Evolutionary conservation across 2,113 vertebrate genomes (phyloP), one percentile per base, ranked within the genome.

Genomic region (Onychostruthus taczanowskii): DNA sequence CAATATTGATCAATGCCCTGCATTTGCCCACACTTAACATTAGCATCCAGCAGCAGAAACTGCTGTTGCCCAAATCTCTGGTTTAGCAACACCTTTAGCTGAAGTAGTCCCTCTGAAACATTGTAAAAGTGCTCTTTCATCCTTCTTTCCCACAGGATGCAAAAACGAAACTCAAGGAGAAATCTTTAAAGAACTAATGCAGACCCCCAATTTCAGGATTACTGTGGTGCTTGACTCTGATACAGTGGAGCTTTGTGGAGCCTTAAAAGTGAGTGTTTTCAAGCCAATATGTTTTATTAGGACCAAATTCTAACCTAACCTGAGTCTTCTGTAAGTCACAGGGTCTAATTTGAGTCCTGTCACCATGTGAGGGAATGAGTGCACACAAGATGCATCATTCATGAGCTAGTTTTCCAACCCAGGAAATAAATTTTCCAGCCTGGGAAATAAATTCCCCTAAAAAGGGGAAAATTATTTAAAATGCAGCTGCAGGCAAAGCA

Each of bases 171-270:
- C 88, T 8, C 98, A 98, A 44, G 98, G 98, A 18, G 89, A 92
- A 33, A 94, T 98, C 90, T 98, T 98, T 77, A 99, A 99, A 89
- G 98, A 99, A 94, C 90, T 99, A 87, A 96, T 99, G 83, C 98
- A 99, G 95, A 99, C 98, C 2, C 96, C 98, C 16, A 98, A 98
- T 96, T 99, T 99, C 93, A 98, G 98, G 84, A 98, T 99, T 91
- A 97, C 98, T 0, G 98, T 99, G 22, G 98, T 98, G 47, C 92
- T 96, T 9, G 98, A 98, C 78, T 96, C 97, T 1, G 98, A 99
- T 43, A 98, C 98, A 2, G 98, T 98, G 94, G 98, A 99, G 93
- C 97, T 99, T 88, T 99, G 98, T 55, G 98, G 98, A 70, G 99
- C 98, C 52, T 97, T 99, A 46, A 99, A 99, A 97, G 98, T 98